Conservation (phyloP, 2,888 invertebrate genomes). For the Lithophane socia region DNA sequence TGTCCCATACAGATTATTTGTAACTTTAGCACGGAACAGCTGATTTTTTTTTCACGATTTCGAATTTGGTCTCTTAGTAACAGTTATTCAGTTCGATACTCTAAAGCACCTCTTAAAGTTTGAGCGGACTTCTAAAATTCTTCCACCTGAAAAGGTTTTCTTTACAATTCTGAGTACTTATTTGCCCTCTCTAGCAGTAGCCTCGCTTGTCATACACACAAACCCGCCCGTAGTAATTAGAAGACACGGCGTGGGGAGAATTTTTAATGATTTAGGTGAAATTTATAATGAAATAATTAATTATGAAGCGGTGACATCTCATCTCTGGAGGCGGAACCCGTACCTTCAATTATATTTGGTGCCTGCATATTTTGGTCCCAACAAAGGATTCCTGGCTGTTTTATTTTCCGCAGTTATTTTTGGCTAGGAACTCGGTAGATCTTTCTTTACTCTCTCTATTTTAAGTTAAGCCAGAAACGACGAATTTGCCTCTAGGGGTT, state of each 20-base stretch:
- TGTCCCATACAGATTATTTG: too few relatives aligned
- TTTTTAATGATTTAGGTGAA: conserved; percentile 75
- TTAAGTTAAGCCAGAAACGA: background rate
- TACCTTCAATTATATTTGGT: conserved; percentile 67
- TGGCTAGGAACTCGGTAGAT: background rate
- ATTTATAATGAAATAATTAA: conserved; percentile 78
- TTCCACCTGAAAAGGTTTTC: background rate
- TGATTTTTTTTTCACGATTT: too few relatives aligned
- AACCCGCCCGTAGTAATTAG: conserved; percentile 67
- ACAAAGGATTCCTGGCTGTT: conserved; percentile 39
- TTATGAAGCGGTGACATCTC: conserved; percentile 74
- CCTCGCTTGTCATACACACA: conserved; percentile 46
- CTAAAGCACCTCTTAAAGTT: too few relatives aligned
- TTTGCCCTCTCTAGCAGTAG: background rate
- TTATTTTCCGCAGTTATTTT: conserved; percentile 9
- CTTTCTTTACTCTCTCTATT: background rate
- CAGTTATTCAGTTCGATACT: too few relatives aligned
- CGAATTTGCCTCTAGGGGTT: background rate
- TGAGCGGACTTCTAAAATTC: background rate
- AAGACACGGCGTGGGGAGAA: conserved; percentile 68
- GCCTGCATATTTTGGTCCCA: conserved; percentile 60
- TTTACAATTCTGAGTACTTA: background rate
- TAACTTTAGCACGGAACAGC: too few relatives aligned
- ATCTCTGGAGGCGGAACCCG: conserved; percentile 51
- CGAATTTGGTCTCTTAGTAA: too few relatives aligned